phyloP scores from a whole-genome alignment of 1,140 invertebrate genomes.

The Adelges cooleyi region DNA sequence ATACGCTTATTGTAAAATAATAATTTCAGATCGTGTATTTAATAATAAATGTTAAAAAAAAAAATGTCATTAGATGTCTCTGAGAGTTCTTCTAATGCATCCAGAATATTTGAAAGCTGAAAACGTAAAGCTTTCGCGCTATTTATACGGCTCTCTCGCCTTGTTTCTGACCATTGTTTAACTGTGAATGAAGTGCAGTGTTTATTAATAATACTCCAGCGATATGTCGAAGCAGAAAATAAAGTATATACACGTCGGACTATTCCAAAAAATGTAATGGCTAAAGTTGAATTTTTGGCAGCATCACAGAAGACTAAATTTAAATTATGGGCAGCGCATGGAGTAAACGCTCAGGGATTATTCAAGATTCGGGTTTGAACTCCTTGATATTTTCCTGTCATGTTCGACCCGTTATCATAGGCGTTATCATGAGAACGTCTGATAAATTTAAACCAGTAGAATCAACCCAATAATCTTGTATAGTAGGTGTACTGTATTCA shows the following conservation, averaged over 20 bases:
- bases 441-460: neutral
- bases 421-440: too few relatives aligned
- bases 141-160: neutral
- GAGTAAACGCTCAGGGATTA: neutral
- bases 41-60: too few relatives aligned
- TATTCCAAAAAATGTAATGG: neutral
- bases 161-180: neutral
- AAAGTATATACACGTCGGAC: neutral
- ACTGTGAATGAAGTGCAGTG: neutral
- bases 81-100: neutral
- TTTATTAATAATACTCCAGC: neutral
- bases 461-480: neutral
- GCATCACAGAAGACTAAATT: neutral
- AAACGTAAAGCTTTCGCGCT: neutral
- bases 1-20: too few relatives aligned
- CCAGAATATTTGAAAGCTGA: neutral
- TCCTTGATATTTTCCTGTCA: neutral
- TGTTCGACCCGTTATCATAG: too few relatives aligned
- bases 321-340: neutral
- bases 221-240: neutral
- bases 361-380: neutral
- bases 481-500: neutral
- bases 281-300: neutral
- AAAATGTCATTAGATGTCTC: neutral
- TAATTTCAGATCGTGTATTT: too few relatives aligned